Evolutionary conservation across 2,113 vertebrate species (phyloP), one percentile per base, ranked within the genome.

Genomic region (Callaeas wilsoni): DNA sequence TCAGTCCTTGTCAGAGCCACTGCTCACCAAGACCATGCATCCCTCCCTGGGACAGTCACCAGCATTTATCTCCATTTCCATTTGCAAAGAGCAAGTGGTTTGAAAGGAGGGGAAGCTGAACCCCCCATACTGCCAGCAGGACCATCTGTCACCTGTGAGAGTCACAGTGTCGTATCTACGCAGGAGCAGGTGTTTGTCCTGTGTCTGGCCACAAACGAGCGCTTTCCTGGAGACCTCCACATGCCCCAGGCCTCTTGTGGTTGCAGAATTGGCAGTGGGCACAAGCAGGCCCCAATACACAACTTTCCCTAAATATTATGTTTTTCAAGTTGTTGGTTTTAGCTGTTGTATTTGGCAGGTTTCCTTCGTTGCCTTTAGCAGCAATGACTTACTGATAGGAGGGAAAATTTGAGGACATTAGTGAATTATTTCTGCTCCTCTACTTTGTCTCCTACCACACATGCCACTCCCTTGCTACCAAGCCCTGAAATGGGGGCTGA

Each of bases 281-380:
- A 39, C 29, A 62, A 82, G 41, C 64, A 9, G 9, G 44, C 47
- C 53, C 56, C 47, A 76, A 19, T 33, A 46, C 32, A 44, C 53
- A 65, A 65, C 59, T 92, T 79, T 84, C 33, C n/a, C 59, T 77
- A 93, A 95, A 89, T 89, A 90, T 80, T 93, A 71, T 89, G 92
- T 16, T 91, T 94, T 91, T 80, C 78, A 89, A 81, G 42, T 67
- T 94, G 81, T 83, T 95, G 50, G 59, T 74, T 96, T 95, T 91
- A 93, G 81, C 67, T 86, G 87, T 94, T 94, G 37, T 47, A 52
- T 65, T 95, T 97, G 96, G 94, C 91, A 84, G 32, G 29, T 77
- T 87, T 93, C 37, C 84, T 94, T 68, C 52, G 37, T 8, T 87
- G 93, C 86, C 59, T 90, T 74, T 56, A 94, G 68, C 59, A 88